Percentiles rank a stretch among this genome's conserved stretches.
These are phyloP conservation scores for Bolinopsis microptera DNA, from an alignment of 37 sponge, comb jelly and placozoan species.

Conservation along the genomic window DNA sequence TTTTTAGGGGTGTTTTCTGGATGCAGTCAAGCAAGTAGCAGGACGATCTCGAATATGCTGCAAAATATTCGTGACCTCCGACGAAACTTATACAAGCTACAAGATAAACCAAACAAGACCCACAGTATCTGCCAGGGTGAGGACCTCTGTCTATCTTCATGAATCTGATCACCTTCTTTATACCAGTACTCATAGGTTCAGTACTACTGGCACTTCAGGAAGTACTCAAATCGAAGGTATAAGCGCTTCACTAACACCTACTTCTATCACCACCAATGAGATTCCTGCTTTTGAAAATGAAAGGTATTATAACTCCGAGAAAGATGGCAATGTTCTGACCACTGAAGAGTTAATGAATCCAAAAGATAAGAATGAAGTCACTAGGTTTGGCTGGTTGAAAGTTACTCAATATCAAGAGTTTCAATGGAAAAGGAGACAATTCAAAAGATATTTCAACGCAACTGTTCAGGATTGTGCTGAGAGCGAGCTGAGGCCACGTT, in stretches of 20 bases:
- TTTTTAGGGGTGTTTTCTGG: neutral
- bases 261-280: neutral
- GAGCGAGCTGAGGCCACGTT: neutral
- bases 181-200: neutral
- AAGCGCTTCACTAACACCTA: neutral
- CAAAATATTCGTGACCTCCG: neutral
- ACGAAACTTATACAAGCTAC: neutral
- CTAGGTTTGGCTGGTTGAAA: neutral
- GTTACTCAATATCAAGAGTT: neutral
- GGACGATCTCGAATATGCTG: conserved; percentile 4
- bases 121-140: neutral
- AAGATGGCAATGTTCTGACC: neutral
- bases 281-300: neutral
- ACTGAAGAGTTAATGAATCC: neutral
- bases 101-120: neutral
- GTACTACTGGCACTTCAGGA: neutral
- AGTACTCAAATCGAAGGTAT: neutral
- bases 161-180: neutral
- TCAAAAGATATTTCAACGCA: neutral
- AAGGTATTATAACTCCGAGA: neutral
- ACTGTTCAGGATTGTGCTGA: neutral
- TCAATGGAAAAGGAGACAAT: neutral
- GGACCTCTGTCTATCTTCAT: neutral
- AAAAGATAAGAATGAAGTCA: neutral
- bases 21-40: no score